Base-by-base conservation (phyloP, 2,113 vertebrate species). In the Solenodon paradoxus region DNA sequence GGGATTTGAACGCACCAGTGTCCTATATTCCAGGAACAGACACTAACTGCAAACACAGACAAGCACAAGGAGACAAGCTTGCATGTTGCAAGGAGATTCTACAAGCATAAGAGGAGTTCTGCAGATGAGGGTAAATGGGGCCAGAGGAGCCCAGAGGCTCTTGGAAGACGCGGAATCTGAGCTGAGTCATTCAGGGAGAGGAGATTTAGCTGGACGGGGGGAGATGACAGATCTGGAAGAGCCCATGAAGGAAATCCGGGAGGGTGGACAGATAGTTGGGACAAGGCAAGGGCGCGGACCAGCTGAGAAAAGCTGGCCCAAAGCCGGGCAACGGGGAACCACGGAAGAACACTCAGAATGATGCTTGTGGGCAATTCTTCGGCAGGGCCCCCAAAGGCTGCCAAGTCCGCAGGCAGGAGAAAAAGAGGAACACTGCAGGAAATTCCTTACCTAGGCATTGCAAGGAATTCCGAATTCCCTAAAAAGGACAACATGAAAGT, bases 161-260 rank as follows among this genome's bases (percentile, higher is more conserved):
- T 72, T n/a, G 88, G 88, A 90, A 35, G 91, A 80, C 79, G 93
- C 22, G 22, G 87, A 77, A 63, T 69, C 68, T 1, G 63, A 85
- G 86, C 79, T 79, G 92, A 92, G 83, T 92, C 95, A 94, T n/a
- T 78, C n/a, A 20, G 45, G 45, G 79, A 90, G 71, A 93, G 47
- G 40, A 78, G 64, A 57, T 10, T 64, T 66, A 69, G 57, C 51
- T 0, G 3, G 63, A 77, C 61, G n/a, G 75, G 17, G 38, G 87
- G 51, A 13, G 51, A 57, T 8, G 30, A 30, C 45, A 86, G 81
- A 32, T 49, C 28, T 83, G 55, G 63, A 86, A 81, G 51, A 68
- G 32, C 7, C 12, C n/a, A 71, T 0, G 40, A 80, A 92, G 80
- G 57, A 90, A 85, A 75, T 40, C 24, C 30, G 55, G 74, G 53